phyloP scores from a whole-genome alignment of 2,797 vertebrate species.

The Stomatorhinus walkeri region DNA sequence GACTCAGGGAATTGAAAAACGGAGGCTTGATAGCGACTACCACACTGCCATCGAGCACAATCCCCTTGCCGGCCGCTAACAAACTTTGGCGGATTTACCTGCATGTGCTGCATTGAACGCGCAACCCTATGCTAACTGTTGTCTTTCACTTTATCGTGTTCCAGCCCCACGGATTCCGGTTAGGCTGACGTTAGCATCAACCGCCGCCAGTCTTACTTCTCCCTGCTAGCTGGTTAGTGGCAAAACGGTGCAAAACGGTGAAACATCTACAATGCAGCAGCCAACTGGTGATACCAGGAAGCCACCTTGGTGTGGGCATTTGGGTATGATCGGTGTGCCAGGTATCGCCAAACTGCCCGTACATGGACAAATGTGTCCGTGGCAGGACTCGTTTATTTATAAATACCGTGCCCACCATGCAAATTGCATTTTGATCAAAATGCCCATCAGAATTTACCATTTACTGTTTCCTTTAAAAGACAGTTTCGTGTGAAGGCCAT shows the following conservation, averaged over 20 bases:
- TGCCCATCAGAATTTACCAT: not conserved
- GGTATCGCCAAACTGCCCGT: not conserved
- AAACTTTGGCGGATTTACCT: not conserved
- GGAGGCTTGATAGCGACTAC: not conserved
- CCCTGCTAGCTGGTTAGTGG: not conserved
- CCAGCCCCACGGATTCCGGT: not conserved
- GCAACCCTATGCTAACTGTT: not conserved
- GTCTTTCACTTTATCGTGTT: not conserved
- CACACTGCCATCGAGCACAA: constrained; percentile 12
- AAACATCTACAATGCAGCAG: not conserved
- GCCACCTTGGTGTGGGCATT: not conserved
- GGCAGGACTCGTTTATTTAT: not conserved
- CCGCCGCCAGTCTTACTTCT: not conserved
- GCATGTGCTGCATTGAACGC: not conserved
- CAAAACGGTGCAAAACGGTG: not conserved
- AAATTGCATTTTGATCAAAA: not conserved
- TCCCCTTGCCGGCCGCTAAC: not conserved
- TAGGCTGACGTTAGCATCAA: not conserved
- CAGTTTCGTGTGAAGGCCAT: not conserved
- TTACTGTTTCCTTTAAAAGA: not conserved
- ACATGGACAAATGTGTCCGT: not conserved
- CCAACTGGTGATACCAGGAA: not conserved
- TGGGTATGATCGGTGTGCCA: not conserved
- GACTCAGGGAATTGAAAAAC: constrained; percentile 34
- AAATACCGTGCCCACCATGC: not conserved